A percentile compares a stretch with the other conserved stretches of the same genome.
These are phyloP conservation scores for Tachypleus tridentatus DNA, from an alignment of 1,140 invertebrate genomes.

Conservation along the genomic window DNA sequence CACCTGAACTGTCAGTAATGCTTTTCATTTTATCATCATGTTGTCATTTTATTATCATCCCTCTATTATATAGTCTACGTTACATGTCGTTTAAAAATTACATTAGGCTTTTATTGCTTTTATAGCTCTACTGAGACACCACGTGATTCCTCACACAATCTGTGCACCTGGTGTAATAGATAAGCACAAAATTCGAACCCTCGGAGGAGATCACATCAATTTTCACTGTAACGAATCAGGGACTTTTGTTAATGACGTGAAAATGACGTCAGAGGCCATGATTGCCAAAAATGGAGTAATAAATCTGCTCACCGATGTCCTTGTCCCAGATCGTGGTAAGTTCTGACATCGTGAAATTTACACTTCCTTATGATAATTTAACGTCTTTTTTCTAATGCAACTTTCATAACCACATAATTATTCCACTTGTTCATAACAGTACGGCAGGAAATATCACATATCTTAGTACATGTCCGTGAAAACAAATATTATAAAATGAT, in stretches of 20 bases:
- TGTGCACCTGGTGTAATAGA: conserved; percentile 37
- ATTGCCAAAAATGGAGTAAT: conserved; percentile 37
- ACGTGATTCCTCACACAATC: conserved; percentile 37
- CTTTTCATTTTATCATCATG: no score
- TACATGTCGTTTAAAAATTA: no score
- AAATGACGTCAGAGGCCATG: conserved; percentile 29
- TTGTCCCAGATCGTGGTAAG: conserved; percentile 37
- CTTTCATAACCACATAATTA: no score
- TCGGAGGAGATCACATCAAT: conserved; percentile 28
- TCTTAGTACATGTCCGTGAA: no score
- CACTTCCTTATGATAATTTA: no score
- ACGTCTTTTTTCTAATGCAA: no score
- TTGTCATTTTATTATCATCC: no score
- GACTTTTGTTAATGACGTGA: conserved; percentile 30
- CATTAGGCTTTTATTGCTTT: neutral
- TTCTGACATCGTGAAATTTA: neutral
- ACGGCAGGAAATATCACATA: no score
- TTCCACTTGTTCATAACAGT: no score
- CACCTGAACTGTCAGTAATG: no score
- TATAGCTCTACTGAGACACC: conserved; percentile 36
- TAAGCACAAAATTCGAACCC: conserved; percentile 33
- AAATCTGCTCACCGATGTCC: conserved; percentile 35
- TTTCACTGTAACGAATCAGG: conserved; percentile 35
- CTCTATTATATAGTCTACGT: no score
- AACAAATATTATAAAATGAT: no score